Evolutionary conservation across 2,797 vertebrate species (phyloP), one percentile per base, ranked within the genome.

Genomic region (Cynopterus sphinx): DNA sequence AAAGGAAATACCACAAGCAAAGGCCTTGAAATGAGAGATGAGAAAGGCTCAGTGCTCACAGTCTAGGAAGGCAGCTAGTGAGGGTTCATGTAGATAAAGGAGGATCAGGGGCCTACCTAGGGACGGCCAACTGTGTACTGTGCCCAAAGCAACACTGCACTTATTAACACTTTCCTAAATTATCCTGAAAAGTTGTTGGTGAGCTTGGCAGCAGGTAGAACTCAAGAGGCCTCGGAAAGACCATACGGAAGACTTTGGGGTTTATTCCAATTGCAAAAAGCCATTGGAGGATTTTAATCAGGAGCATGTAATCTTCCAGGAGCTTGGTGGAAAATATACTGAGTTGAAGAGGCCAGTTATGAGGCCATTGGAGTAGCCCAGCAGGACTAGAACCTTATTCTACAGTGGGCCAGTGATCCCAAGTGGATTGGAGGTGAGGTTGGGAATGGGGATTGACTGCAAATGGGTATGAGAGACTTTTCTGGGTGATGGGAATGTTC

Each of bases 241-340:
- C 63, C 46, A 43, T 12, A 57, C 15, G 41, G 51, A 92, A 39
- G 53, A 77, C 21, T 85, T 15, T 7, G 36, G 36, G 17, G 57
- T n/a, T 91, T 86, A 53, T 87, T 87, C 26, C 24, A 78, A 86
- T 28, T 57, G 24, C 16, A 46, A 17, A 87, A 93, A 94, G 36
- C 11, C 21, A 36, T 9, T 87, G 24, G 3, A 87, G 15, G 36
- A 61, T 46, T 90, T 95, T 87, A 61, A 43, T 16, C 28, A 39
- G 41, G 16, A 28, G 24, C 31, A 9, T 9, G 39, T 33, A 21
- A 71, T 53, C 65, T 22, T 75, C 43, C 21, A 67, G 79, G 1
- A 19, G 55, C 21, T 12, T 3, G 24, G 16, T 36, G 22, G 55
- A 85, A 77, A 93, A 73, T 26, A 71, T 0, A 75, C 24, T 41